Percentiles rank a stretch among this genome's conserved stretches.
Conservation (phyloP, 2,797 vertebrate genomes). For the Dendrocincla tyrannina region DNA sequence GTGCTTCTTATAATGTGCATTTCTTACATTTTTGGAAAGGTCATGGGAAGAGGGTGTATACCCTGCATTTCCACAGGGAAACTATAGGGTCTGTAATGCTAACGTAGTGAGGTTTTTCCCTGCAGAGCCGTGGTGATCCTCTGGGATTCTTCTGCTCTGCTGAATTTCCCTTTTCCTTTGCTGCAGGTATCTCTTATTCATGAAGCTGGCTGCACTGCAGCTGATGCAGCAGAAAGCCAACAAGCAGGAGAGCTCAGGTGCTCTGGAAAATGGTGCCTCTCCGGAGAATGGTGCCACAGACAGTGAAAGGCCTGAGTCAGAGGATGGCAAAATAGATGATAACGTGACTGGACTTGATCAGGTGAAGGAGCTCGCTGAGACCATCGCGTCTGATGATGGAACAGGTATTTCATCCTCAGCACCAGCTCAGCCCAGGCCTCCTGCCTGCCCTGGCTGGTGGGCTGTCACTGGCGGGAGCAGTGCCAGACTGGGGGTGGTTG, state of each 20-base stretch:
- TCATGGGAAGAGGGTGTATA: background rate
- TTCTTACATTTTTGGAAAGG: background rate
- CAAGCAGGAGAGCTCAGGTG: slow-evolving; percentile 74
- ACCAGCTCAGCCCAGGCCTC: background rate
- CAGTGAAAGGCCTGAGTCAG: slow-evolving; percentile 73
- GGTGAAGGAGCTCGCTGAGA: slow-evolving; percentile 95
- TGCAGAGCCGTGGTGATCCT: background rate
- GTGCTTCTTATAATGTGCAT: background rate
- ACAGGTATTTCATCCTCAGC: slow-evolving; percentile 72
- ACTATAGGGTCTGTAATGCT: fast-evolving
- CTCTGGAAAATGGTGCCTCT: slow-evolving; percentile 64
- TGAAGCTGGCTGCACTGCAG: slow-evolving; percentile 98
- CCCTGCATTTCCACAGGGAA: background rate
- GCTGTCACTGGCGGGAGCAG: background rate
- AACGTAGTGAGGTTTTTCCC: background rate
- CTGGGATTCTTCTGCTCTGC: background rate
- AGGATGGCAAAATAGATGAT: slow-evolving; percentile 87
- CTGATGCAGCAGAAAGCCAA: slow-evolving; percentile 97
- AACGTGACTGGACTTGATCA: slow-evolving; percentile 87
- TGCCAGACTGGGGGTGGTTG: background rate
- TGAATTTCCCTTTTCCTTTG: background rate
- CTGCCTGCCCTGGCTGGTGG: background rate
- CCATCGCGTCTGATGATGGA: slow-evolving; percentile 91
- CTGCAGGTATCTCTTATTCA: slow-evolving; percentile 94
- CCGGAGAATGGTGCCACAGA: slow-evolving; percentile 63